A percentile compares a stretch with the other conserved stretches of the same genome.
These are phyloP conservation scores for Nannobrachium achirus DNA, from an alignment of 2,113 vertebrate genomes.

Conservation along the genomic window DNA sequence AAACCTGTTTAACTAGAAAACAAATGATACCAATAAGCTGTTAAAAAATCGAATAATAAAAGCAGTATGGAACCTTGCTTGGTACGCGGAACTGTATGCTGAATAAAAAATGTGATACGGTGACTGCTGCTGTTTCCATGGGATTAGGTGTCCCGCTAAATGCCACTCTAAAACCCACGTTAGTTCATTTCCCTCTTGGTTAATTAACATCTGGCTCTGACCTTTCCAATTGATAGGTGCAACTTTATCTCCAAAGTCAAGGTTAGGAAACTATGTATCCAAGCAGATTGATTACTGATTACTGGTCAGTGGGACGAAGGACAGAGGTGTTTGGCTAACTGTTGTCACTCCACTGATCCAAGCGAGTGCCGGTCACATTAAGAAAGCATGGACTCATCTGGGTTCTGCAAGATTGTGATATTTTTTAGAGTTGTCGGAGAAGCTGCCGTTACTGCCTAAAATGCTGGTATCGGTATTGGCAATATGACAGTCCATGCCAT, in stretches of 20 bases:
- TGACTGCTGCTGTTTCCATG: slow-evolving; percentile 56
- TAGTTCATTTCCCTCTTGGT: slow-evolving; percentile 88
- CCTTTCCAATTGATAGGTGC: slow-evolving; percentile 83
- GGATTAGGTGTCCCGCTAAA: slow-evolving; percentile 80
- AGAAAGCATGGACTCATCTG: not conserved
- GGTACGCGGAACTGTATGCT: slow-evolving; percentile 42
- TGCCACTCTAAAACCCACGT: slow-evolving; percentile 79
- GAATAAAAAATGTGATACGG: slow-evolving; percentile 63
- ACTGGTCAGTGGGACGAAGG: slow-evolving; percentile 42
- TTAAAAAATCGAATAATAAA: not conserved
- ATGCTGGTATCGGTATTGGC: too few species aligned
- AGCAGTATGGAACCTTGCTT: slow-evolving; percentile 2
- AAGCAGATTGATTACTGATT: slow-evolving; percentile 81
- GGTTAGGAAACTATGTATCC: slow-evolving; percentile 82
- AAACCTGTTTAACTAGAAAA: not conserved
- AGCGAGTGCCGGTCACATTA: slow-evolving; percentile 5
- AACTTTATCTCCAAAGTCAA: slow-evolving; percentile 86
- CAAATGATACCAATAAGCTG: not conserved
- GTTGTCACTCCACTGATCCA: slow-evolving; percentile 30
- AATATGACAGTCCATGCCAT: too few species aligned
- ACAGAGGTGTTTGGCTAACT: slow-evolving; percentile 38
- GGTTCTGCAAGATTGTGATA: too few species aligned
- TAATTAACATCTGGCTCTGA: slow-evolving; percentile 89
- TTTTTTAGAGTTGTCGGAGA: too few species aligned
- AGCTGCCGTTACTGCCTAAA: too few species aligned